phyloP scores from a whole-genome alignment of 2,888 invertebrate genomes.

The Ochropleura leucogaster region DNA sequence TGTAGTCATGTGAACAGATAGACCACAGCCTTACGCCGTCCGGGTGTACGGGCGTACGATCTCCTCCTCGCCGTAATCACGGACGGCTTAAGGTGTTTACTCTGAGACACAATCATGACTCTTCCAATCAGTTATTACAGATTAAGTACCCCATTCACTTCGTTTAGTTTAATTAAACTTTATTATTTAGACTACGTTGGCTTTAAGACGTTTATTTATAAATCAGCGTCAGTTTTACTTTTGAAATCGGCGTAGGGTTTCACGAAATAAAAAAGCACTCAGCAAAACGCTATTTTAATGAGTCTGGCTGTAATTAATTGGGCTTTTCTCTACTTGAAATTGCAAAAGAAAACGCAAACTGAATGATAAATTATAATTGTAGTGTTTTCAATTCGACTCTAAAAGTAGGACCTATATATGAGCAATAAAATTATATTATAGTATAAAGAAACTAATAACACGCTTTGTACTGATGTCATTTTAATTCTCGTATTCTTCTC shows the following conservation, averaged over 20 bases:
- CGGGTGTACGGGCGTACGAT: constrained; percentile 22
- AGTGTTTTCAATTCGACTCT: constrained; percentile 8
- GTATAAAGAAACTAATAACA: too few species aligned
- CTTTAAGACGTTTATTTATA: constrained; percentile 12
- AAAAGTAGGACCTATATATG: constrained; percentile 3
- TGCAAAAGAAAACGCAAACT: constrained; percentile 25
- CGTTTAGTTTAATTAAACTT: constrained; percentile 49
- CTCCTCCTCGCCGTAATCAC: constrained; percentile 67
- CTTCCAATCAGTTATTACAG: constrained; percentile 62
- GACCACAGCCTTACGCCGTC: background rate
- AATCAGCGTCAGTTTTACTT: constrained; percentile 9
- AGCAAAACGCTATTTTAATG: constrained; percentile 38
- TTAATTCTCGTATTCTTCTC: too few species aligned
- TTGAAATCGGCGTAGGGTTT: background rate
- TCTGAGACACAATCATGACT: constrained; percentile 64
- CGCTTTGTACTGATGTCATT: too few species aligned
- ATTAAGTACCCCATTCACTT: constrained; percentile 42
- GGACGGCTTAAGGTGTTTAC: constrained; percentile 70
- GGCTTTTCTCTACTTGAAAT: constrained; percentile 19
- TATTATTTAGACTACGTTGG: constrained; percentile 6
- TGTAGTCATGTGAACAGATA: background rate
- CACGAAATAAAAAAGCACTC: constrained; percentile 30
- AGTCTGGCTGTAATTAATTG: constrained; percentile 45
- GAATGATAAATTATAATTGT: constrained; percentile 17
- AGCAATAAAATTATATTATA: background rate